Evolutionary conservation across 1,140 invertebrate genomes (phyloP).

Genomic region (Macrobrachium nipponense): DNA sequence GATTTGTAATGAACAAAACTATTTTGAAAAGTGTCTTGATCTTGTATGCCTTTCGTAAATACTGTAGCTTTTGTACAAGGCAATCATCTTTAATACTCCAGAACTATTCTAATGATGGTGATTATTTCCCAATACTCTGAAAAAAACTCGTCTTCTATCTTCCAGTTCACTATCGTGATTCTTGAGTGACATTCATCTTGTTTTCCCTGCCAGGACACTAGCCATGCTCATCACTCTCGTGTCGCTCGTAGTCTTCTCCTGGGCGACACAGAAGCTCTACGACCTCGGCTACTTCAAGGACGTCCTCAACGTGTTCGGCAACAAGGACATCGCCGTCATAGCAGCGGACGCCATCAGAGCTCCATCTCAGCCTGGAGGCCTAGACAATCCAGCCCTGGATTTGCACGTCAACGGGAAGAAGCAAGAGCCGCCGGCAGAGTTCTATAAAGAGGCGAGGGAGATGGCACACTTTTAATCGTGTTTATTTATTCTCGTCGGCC

Average conservation of each 20-base stretch:
- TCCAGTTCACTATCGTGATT: not conserved
- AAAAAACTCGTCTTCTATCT: not conserved
- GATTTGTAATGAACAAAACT: no score
- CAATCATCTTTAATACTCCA: no score
- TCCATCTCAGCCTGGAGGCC: not conserved
- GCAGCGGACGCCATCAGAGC: not conserved
- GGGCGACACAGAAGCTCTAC: slow-evolving; percentile 40
- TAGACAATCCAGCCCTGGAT: slow-evolving; percentile 19
- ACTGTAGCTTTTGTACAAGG: no score
- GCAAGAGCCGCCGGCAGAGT: not conserved
- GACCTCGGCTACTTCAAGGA: slow-evolving; percentile 12
- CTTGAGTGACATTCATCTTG: not conserved
- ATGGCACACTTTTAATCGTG: slow-evolving; percentile 16
- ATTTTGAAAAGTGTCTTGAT: no score
- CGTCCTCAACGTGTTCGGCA: slow-evolving; percentile 2
- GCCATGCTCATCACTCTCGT: slow-evolving; percentile 81
- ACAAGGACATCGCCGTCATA: not conserved
- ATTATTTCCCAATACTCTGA: not conserved
- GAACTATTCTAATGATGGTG: no score
- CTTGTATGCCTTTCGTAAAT: no score
- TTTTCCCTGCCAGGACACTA: slow-evolving; percentile 90
- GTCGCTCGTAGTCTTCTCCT: slow-evolving; percentile 66
- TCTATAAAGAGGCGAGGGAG: not conserved
- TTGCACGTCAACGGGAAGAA: not conserved
- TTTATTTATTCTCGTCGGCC: not conserved